These are phyloP conservation scores for Seriola aureovittata DNA, from an alignment of 2,113 vertebrate species.

Conservation along the genomic window DNA sequence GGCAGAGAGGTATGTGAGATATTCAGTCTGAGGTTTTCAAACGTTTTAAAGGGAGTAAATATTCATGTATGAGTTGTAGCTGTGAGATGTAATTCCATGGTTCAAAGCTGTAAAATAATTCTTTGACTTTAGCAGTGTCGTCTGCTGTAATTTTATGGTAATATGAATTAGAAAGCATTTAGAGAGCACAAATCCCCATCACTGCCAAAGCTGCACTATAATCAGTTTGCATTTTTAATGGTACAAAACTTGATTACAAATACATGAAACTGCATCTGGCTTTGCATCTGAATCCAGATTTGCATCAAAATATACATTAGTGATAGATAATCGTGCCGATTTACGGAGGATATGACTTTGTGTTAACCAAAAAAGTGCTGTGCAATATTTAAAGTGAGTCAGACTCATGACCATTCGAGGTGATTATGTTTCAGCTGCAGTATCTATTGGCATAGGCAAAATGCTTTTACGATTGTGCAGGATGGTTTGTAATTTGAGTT, in stretches of 20 bases:
- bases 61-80: neutral
- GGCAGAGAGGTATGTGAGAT: conserved; percentile 72
- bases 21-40: neutral
- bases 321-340: no score
- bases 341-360: neutral
- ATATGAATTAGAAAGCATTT: conserved; percentile 8
- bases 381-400: neutral
- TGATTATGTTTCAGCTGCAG: neutral
- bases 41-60: neutral
- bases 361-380: neutral
- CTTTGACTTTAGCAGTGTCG: neutral
- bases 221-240: neutral
- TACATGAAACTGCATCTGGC: no score
- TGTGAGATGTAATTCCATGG: neutral
- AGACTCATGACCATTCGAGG: no score
- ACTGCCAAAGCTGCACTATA: neutral
- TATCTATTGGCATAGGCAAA: neutral
- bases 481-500: neutral
- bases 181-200: neutral
- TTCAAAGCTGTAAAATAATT: neutral
- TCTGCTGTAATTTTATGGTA: neutral
- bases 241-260: neutral
- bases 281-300: neutral
- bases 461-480: neutral
- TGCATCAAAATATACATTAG: neutral